Conservation (phyloP, 2,797 vertebrate species). For the Euphonia xanthogaster region DNA sequence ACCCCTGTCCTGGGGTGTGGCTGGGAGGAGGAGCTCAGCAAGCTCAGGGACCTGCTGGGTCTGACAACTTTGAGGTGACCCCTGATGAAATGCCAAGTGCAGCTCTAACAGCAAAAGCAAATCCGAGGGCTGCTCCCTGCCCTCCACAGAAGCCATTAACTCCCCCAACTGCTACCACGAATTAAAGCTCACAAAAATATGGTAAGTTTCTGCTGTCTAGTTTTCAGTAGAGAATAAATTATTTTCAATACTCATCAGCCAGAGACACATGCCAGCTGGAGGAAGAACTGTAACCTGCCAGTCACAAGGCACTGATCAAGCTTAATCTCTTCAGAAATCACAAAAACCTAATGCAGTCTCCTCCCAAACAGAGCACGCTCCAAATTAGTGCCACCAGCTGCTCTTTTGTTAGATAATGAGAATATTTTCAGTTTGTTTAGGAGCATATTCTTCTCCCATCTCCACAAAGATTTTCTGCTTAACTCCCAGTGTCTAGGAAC, state of each 20-base stretch:
- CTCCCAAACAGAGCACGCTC: neutral
- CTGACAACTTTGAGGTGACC: neutral
- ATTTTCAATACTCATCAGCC: neutral
- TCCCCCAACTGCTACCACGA: neutral
- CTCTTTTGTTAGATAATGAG: neutral
- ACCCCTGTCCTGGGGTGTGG: neutral
- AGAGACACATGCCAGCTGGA: neutral
- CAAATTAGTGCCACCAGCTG: neutral
- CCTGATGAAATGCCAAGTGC: neutral
- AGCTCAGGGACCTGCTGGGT: neutral
- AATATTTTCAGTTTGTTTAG: neutral
- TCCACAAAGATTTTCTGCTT: neutral
- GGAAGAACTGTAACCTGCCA: neutral
- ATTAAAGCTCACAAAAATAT: neutral
- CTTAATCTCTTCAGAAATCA: neutral
- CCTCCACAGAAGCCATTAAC: neutral
- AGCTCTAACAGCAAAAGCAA: neutral
- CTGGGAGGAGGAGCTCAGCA: neutral
- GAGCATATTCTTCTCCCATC: neutral
- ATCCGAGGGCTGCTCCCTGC: neutral
- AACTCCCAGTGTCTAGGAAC: neutral
- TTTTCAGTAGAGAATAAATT: neutral
- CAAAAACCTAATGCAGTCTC: accelerated
- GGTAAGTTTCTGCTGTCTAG: neutral
- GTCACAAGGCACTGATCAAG: neutral